A percentile compares a stretch with the other conserved stretches of the same genome.
Conservation (phyloP, 2,888 invertebrate genomes). For the Eumerus sabulonum region DNA sequence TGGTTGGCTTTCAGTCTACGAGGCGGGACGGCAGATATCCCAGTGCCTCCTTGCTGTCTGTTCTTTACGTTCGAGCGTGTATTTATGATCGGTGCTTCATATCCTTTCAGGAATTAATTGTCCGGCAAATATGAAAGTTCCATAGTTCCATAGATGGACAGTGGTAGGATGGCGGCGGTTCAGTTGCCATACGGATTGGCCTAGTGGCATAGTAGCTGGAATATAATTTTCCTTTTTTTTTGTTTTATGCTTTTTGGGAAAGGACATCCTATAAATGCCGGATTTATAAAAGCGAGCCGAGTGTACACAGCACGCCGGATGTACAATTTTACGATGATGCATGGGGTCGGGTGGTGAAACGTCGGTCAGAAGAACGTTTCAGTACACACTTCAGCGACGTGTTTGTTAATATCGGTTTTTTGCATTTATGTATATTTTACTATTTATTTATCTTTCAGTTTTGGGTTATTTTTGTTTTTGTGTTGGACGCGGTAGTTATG, state of each 20-base stretch:
- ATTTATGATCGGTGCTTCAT: conserved; percentile 36
- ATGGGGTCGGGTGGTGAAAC: too few species aligned
- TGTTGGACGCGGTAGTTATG: too few species aligned
- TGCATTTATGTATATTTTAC: too few species aligned
- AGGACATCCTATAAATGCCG: conserved; percentile 21
- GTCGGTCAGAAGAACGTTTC: too few species aligned
- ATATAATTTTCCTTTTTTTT: not conserved
- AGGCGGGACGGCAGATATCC: not conserved
- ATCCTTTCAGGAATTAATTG: conserved; percentile 66
- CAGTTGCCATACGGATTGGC: conserved; percentile 8
- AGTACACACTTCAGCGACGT: too few species aligned
- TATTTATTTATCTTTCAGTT: too few species aligned
- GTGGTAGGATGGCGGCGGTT: not conserved
- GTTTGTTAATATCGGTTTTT: too few species aligned
- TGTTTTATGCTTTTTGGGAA: not conserved
- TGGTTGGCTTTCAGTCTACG: conserved; percentile 34
- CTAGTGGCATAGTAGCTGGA: conserved; percentile 48
- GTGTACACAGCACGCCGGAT: conserved; percentile 10
- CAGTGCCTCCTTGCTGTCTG: conserved; percentile 6
- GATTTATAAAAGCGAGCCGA: conserved; percentile 34
- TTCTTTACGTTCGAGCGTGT: conserved; percentile 22
- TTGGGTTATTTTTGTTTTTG: too few species aligned
- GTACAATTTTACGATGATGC: conserved; percentile 8
- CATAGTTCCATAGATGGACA: conserved; percentile 34
- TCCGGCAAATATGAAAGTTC: conserved; percentile 62